Percentiles rank a stretch among this genome's conserved stretches.
Conservation (phyloP, 2,888 invertebrate species). For the Epinotia brunnichana region DNA sequence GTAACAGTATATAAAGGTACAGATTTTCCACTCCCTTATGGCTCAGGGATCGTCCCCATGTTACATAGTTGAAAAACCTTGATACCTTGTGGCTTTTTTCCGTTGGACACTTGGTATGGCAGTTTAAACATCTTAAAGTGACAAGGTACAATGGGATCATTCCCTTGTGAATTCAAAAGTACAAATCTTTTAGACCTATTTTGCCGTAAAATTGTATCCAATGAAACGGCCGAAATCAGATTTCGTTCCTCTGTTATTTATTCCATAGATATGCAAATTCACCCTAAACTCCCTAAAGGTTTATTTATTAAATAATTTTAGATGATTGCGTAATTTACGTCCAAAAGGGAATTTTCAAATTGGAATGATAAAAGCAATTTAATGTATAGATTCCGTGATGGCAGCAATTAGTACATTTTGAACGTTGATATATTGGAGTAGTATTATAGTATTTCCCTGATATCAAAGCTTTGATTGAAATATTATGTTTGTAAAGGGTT, state of each 20-base stretch:
- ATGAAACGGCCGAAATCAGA: constrained; percentile 15
- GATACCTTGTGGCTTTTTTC: too few species aligned
- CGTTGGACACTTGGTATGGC: too few species aligned
- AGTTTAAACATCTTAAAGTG: too few species aligned
- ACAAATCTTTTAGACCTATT: background rate
- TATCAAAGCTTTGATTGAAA: background rate
- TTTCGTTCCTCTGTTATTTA: constrained; percentile 32
- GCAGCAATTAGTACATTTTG: constrained; percentile 7
- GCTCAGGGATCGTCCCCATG: too few species aligned
- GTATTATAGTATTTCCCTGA: background rate
- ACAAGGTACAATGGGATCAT: too few species aligned
- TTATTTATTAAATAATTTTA: constrained; percentile 39
- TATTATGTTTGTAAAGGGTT: background rate
- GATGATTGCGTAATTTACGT: constrained; percentile 36
- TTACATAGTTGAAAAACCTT: too few species aligned
- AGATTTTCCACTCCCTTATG: too few species aligned
- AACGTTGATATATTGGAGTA: background rate
- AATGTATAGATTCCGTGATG: constrained; percentile 15
- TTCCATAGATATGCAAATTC: constrained; percentile 39
- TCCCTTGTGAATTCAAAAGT: background rate
- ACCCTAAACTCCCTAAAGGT: constrained; percentile 17
- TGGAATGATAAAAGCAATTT: constrained; percentile 29
- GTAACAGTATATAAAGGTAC: too few species aligned
- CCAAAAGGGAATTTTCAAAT: constrained; percentile 31
- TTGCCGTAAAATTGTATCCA: constrained; percentile 17